phyloP scores from a whole-genome alignment of 2,797 vertebrate genomes.

The Spheniscus humboldti region DNA sequence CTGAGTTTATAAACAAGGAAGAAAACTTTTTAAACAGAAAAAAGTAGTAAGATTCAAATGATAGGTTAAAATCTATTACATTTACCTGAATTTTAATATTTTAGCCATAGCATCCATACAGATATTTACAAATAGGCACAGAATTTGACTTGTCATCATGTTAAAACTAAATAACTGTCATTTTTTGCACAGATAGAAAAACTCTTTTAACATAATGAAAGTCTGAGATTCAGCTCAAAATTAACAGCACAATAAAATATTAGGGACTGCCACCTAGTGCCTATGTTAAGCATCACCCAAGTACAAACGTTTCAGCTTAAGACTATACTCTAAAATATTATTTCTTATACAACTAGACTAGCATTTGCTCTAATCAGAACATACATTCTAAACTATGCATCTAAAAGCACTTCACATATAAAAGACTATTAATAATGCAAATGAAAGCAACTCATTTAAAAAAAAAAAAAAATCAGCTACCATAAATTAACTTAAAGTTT shows the following conservation, averaged over 20 bases:
- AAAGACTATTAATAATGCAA: neutral
- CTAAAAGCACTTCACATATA: neutral
- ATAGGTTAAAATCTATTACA: neutral
- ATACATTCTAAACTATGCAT: neutral
- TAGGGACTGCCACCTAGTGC: slow-evolving; percentile 57
- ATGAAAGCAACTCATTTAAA: neutral
- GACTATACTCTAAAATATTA: neutral
- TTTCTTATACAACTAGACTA: neutral
- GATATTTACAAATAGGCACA: neutral
- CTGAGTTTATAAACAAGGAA: neutral
- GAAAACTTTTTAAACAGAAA: neutral
- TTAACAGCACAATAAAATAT: neutral
- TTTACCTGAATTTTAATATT: neutral
- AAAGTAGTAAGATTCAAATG: neutral
- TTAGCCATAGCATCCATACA: neutral
- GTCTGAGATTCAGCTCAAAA: neutral
- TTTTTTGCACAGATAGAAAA: neutral
- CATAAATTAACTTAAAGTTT: neutral
- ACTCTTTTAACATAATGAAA: neutral
- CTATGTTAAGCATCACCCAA: neutral
- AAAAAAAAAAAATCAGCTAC: neutral
- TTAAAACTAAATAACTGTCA: neutral
- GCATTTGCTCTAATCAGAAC: neutral
- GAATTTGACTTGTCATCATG: neutral
- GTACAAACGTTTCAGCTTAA: neutral